Base-by-base conservation (phyloP, 2,113 vertebrate species). In the Phylloscopus whistleri region DNA sequence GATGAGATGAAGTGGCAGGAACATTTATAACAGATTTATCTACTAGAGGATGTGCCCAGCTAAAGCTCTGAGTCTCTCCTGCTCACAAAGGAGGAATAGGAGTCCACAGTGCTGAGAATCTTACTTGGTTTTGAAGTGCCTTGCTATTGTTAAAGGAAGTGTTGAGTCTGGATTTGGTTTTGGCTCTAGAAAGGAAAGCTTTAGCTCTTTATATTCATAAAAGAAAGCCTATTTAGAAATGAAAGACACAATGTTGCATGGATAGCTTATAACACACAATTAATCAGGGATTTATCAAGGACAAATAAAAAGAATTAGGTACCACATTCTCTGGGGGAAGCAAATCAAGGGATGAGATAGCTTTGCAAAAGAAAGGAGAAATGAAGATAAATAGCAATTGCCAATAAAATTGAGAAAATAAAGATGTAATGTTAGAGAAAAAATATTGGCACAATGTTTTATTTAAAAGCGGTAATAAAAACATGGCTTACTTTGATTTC, bases 381-480 rank as follows among this genome's bases (percentile, higher is more conserved):
- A 93, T 70, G 52, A 95, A 49, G 66, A 96, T 89, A 93, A 90
- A 93, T 72, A 91, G 81, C 63, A 92, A 85, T 76, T 96, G 89
- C 74, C 68, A 83, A 84, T 90, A 83, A 69, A 88, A 74, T 59
- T 86, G 78, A 80, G 79, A 93, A 94, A 95, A 96, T 90, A 93
- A 84, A 95, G 85, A 94, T 92, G 66, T 53, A 84, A 90, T n/a
- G 49, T 72, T 92, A 69, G 13, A 48, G 49, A 10, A 35, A 94
- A 92, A 83, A 70, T 95, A 96, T 82, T 80, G 77, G 81, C 88
- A 96, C 63, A 56, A 67, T 91, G 67, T 87, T 94, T 85, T 89
- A 89, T 96, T 95, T 96, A 95, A 97, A 97, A 94, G 93, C 1
- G 1, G 87, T 79, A 95, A 95, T 94, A 95, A 95, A 95, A 93